Percentiles rank a stretch among this genome's conserved stretches.
phyloP scores from a whole-genome alignment of 2,888 invertebrate species.

The Lasioglossum pauxillum region DNA sequence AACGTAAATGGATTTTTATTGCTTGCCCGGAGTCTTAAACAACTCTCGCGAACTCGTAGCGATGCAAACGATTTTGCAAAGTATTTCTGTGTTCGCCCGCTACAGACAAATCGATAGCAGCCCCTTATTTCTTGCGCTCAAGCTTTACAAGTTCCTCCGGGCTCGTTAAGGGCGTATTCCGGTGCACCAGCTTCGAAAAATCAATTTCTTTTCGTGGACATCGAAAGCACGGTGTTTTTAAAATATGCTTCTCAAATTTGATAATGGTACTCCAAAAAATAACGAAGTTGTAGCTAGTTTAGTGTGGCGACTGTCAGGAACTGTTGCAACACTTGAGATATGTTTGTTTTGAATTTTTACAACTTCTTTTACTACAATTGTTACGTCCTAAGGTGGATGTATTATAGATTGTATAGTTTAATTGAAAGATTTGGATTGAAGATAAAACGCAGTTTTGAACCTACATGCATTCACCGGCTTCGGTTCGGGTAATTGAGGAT shows the following conservation, averaged over 20 bases:
- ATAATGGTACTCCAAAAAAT: background rate
- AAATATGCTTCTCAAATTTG: background rate
- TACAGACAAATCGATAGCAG: background rate
- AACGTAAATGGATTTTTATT: background rate
- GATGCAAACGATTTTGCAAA: constrained; percentile 6
- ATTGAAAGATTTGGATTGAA: too few relatives aligned
- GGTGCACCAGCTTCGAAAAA: background rate
- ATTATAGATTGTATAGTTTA: too few relatives aligned
- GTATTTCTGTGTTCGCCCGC: constrained; percentile 6
- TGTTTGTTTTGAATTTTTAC: too few relatives aligned
- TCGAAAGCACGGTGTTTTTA: too few relatives aligned
- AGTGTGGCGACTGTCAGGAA: background rate
- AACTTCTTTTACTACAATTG: too few relatives aligned
- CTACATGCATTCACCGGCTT: too few relatives aligned
- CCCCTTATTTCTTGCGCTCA: background rate
- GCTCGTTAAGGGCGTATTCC: background rate
- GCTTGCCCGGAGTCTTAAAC: background rate
- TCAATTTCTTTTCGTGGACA: background rate
- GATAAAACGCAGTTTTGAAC: too few relatives aligned
- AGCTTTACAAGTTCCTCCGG: background rate
- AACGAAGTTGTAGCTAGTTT: background rate
- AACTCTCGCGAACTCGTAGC: background rate
- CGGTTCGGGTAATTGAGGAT: too few relatives aligned
- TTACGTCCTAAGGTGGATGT: too few relatives aligned
- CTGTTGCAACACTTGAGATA: background rate